Percentiles rank a stretch among this genome's conserved stretches.
phyloP scores from a whole-genome alignment of 2,888 invertebrate genomes.

The Abscondita cerata region DNA sequence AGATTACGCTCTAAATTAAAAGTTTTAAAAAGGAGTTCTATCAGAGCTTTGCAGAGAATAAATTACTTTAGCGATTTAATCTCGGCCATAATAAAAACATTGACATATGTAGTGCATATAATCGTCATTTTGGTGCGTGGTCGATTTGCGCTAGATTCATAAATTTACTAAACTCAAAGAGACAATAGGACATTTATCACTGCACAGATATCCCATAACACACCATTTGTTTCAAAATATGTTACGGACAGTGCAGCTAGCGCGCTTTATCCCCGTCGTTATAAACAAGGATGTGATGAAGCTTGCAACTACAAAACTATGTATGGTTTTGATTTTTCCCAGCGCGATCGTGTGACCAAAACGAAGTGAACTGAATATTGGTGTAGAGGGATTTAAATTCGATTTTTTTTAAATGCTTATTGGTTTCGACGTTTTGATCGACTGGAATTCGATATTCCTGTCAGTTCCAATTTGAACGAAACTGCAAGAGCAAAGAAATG shows the following conservation, averaged over 20 bases:
- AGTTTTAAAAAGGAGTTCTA: constrained; percentile 11
- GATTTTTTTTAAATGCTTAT: constrained; percentile 51
- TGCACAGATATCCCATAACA: constrained; percentile 27
- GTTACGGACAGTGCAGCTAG: constrained; percentile 3
- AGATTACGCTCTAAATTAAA: constrained; percentile 11
- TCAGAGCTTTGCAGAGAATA: constrained; percentile 20
- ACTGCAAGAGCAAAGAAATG: constrained; percentile 32
- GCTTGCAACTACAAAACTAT: constrained; percentile 17
- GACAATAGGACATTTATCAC: constrained; percentile 27
- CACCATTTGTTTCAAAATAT: constrained; percentile 23
- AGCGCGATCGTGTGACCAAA: constrained; percentile 27
- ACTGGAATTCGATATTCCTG: constrained; percentile 49
- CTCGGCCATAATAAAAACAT: constrained; percentile 18
- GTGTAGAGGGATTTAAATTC: constrained; percentile 45
- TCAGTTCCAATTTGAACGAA: constrained; percentile 44
- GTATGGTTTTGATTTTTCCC: constrained; percentile 28
- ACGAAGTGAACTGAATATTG: constrained; percentile 38
- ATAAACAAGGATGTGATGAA: constrained; percentile 26
- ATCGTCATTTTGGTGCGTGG: constrained; percentile 20
- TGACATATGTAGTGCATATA: constrained; percentile 32
- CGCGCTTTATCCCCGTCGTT: constrained; percentile 5
- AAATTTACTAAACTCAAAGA: constrained; percentile 23
- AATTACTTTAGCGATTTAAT: constrained; percentile 28
- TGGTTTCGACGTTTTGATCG: constrained; percentile 52
- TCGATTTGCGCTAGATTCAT: constrained; percentile 22